These are phyloP conservation scores for Cyphomyrus discorhynchus DNA, from an alignment of 2,113 vertebrate species.

Conservation along the genomic window DNA sequence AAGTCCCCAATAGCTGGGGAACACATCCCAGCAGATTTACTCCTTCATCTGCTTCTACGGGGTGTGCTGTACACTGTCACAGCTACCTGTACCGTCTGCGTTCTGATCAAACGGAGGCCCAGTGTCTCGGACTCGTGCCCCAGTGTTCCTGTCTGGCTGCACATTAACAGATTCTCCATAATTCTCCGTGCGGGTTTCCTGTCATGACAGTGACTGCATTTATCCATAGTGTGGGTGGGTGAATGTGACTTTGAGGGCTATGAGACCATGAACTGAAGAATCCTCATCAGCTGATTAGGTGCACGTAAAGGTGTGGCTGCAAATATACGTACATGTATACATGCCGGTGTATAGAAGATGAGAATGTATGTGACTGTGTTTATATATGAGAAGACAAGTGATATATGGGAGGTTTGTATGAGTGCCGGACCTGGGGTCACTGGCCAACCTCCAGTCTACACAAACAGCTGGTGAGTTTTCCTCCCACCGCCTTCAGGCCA, in stretches of 20 bases:
- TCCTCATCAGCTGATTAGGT: background rate
- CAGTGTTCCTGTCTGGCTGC: background rate
- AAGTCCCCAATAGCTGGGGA: background rate
- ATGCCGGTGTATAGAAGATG: background rate
- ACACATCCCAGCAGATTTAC: background rate
- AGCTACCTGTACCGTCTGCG: background rate
- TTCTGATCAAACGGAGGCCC: background rate
- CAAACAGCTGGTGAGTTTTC: background rate
- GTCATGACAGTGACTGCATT: background rate
- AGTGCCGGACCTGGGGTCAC: background rate
- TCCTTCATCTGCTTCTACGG: background rate
- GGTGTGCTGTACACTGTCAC: background rate
- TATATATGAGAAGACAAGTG: background rate
- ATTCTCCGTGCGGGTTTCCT: background rate
- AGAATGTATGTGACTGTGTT: slow-evolving; percentile 20
- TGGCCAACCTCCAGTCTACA: background rate
- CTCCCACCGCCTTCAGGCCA: background rate
- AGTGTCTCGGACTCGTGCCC: background rate
- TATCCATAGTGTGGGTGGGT: background rate
- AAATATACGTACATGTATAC: background rate
- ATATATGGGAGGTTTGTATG: slow-evolving; percentile 1
- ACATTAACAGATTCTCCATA: background rate
- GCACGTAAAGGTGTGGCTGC: background rate
- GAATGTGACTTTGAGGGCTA: background rate
- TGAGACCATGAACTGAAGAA: background rate